These are phyloP conservation scores for Conus betulinus DNA, from an alignment of 1,140 invertebrate species.

Conservation along the genomic window DNA sequence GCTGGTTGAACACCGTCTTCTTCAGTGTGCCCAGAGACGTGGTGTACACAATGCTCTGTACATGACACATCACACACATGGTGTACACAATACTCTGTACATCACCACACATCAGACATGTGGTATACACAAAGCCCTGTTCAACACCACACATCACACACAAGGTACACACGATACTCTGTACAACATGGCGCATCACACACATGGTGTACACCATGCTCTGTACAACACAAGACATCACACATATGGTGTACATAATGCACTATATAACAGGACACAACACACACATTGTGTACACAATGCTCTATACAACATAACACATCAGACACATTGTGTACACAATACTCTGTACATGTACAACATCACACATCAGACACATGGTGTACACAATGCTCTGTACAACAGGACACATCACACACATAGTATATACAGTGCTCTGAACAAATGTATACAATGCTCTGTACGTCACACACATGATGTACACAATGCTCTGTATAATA, in stretches of 20 bases:
- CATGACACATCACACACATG: neutral
- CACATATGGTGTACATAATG: conserved; percentile 64
- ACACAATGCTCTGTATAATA: conserved; percentile 45
- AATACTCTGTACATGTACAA: neutral
- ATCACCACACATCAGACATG: conserved; percentile 56
- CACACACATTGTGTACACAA: no score
- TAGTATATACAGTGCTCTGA: neutral
- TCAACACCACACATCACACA: no score
- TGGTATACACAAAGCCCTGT: conserved; percentile 57
- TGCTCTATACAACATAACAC: conserved; percentile 7
- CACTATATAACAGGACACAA: no score
- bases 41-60: conserved; percentile 59
- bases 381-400: conserved; percentile 56
- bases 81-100: no score
- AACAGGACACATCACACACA: no score
- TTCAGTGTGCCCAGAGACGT: conserved; percentile 73
- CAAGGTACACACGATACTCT: neutral
- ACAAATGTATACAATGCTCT: neutral
- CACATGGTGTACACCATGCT: neutral
- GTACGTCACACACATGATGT: conserved; percentile 56
- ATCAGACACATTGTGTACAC: neutral
- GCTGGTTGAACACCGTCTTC: conserved; percentile 78
- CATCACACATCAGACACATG: conserved; percentile 48
- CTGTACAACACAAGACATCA: neutral
- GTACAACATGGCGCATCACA: neutral